These are phyloP conservation scores for Parazoanthus darwini DNA, from an alignment of 92 coral and sea anemone species.

Conservation along the genomic window DNA sequence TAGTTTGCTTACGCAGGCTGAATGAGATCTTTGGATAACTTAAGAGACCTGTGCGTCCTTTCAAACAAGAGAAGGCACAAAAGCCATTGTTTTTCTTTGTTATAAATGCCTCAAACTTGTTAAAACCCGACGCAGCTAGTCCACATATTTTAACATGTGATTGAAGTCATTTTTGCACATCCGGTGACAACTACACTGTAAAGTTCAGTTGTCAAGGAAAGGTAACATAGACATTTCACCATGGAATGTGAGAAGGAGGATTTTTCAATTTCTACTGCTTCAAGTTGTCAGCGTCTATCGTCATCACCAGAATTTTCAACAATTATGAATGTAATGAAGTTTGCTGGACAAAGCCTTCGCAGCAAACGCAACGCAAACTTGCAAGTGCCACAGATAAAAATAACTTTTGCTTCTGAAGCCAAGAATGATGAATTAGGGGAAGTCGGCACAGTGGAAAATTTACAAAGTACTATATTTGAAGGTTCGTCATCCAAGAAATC, in stretches of 20 bases:
- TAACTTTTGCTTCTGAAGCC: background rate
- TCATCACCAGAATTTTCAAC: conserved; percentile 27
- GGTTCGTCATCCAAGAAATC: background rate
- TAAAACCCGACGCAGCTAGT: background rate
- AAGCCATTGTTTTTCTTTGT: background rate
- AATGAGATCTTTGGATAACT: background rate
- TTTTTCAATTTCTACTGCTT: background rate
- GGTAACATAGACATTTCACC: background rate
- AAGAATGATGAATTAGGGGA: background rate
- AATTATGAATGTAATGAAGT: conserved; percentile 19
- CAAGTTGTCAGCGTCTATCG: background rate
- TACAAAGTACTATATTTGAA: background rate
- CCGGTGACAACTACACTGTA: background rate
- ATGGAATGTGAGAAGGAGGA: background rate
- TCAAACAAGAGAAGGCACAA: background rate
- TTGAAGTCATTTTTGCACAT: background rate
- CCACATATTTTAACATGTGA: background rate
- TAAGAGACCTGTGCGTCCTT: background rate
- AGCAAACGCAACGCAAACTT: background rate
- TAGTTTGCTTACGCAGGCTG: background rate
- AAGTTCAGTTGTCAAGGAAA: background rate
- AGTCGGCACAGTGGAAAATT: background rate
- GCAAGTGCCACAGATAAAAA: conserved; percentile 14
- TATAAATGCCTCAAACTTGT: background rate
- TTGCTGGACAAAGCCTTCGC: background rate